phyloP scores from a whole-genome alignment of 2,888 invertebrate genomes.

The Invenusta paracnida region DNA sequence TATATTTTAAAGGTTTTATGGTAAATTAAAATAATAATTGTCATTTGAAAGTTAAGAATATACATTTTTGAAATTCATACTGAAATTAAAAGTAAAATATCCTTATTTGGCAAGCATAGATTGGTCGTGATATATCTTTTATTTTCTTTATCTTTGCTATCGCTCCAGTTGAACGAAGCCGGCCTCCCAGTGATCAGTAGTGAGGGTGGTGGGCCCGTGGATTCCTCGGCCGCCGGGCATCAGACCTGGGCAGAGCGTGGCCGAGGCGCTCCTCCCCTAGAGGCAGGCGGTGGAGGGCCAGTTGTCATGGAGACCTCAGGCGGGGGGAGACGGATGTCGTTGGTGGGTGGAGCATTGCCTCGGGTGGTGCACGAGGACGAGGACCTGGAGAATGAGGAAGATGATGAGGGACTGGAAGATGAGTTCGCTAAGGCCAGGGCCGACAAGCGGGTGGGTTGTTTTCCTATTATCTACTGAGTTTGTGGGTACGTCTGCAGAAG shows the following conservation, averaged over 20 bases:
- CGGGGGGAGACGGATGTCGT: neutral
- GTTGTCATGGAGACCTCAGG: neutral
- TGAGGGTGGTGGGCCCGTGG: neutral
- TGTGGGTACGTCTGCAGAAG: neutral
- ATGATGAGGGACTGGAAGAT: neutral
- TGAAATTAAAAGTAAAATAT: too few species aligned
- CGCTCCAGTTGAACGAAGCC: conserved; percentile 1
- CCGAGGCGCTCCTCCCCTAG: neutral
- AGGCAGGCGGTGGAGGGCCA: neutral
- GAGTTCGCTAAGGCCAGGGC: neutral
- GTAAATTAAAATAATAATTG: too few species aligned
- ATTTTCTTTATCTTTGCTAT: too few species aligned
- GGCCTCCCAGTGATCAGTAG: neutral
- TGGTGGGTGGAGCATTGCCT: neutral
- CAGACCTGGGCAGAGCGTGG: neutral
- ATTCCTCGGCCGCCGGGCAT: neutral
- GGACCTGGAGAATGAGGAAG: neutral
- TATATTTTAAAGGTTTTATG: too few species aligned
- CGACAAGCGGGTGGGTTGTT: neutral
- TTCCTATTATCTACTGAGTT: neutral
- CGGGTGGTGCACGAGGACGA: neutral
- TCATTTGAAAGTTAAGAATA: too few species aligned
- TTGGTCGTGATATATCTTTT: too few species aligned
- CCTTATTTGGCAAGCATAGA: too few species aligned
- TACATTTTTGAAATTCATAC: too few species aligned